Percentiles rank a stretch among this genome's conserved stretches.
Evolutionary conservation across 2,113 vertebrate species (phyloP).

Genomic region (Cisticola juncidis): DNA sequence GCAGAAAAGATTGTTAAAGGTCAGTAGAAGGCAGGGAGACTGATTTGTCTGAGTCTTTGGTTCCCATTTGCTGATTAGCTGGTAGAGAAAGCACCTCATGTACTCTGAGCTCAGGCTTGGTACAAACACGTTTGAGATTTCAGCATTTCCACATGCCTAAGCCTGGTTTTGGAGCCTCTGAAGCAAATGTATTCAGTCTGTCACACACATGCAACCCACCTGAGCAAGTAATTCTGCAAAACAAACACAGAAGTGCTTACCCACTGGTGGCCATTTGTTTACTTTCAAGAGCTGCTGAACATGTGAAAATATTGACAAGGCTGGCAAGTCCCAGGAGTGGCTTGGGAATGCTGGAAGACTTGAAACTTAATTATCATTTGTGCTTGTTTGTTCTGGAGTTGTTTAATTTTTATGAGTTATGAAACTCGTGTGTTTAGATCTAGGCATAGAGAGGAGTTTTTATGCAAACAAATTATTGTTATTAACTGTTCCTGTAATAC

Average conservation of each 20-base stretch:
- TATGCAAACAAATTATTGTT: conserved; percentile 24
- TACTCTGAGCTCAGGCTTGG: background rate
- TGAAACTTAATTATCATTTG: conserved; percentile 2
- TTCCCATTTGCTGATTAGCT: background rate
- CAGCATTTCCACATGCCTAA: background rate
- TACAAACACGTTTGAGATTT: background rate
- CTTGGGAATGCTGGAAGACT: background rate
- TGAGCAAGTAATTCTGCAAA: background rate
- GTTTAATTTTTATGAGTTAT: conserved; percentile 19
- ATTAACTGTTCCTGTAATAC: conserved; percentile 18
- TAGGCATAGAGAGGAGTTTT: background rate
- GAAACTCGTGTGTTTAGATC: background rate
- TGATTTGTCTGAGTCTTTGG: background rate
- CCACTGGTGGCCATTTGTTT: background rate
- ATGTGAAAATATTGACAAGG: conserved; percentile 32
- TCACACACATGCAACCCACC: background rate
- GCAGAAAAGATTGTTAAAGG: background rate
- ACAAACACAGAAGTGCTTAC: conserved; percentile 10
- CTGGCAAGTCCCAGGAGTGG: background rate
- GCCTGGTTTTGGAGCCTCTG: background rate
- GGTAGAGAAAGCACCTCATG: background rate
- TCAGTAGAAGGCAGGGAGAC: background rate
- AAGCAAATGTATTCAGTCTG: background rate
- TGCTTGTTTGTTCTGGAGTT: background rate
- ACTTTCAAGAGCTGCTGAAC: background rate